phyloP scores from a whole-genome alignment of 2,797 vertebrate species.

The Harpagifer antarcticus region DNA sequence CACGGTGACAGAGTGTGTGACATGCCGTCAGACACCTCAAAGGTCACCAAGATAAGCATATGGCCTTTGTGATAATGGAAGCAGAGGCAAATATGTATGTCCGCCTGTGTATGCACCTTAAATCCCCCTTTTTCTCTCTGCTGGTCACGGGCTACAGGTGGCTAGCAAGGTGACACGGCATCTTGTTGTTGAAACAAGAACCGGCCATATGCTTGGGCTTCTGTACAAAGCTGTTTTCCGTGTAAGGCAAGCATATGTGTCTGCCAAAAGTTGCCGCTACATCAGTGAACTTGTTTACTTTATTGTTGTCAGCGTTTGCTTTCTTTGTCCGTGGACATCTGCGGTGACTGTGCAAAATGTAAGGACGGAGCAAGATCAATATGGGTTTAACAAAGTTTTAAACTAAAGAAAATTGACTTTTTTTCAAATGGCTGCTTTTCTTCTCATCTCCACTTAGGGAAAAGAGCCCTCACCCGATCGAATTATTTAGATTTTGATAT shows the following conservation, averaged over 20 bases:
- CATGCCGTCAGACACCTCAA: conserved; percentile 65
- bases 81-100: conserved; percentile 66
- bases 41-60: conserved; percentile 84
- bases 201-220: conserved; percentile 72
- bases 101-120: conserved; percentile 43
- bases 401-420: conserved; percentile 1
- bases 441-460: conserved; percentile 13
- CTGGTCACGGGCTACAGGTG: conserved; percentile 78
- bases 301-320: conserved; percentile 53
- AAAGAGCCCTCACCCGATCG: background rate
- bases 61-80: conserved; percentile 71
- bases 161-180: conserved; percentile 80
- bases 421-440: conserved; percentile 18
- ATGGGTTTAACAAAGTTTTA: conserved; percentile 27
- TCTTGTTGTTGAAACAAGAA: conserved; percentile 74
- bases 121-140: conserved; percentile 17
- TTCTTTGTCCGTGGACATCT: conserved; percentile 59
- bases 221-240: conserved; percentile 74
- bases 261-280: conserved; percentile 71
- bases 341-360: conserved; percentile 43
- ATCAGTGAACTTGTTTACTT: conserved; percentile 57
- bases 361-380: conserved; percentile 13
- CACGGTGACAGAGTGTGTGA: conserved; percentile 70
- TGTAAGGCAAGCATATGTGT: conserved; percentile 73
- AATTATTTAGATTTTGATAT: conserved; percentile 55